These are phyloP conservation scores for Coracias cyanogaster DNA, from an alignment of 2,797 vertebrate genomes.

Conservation along the genomic window DNA sequence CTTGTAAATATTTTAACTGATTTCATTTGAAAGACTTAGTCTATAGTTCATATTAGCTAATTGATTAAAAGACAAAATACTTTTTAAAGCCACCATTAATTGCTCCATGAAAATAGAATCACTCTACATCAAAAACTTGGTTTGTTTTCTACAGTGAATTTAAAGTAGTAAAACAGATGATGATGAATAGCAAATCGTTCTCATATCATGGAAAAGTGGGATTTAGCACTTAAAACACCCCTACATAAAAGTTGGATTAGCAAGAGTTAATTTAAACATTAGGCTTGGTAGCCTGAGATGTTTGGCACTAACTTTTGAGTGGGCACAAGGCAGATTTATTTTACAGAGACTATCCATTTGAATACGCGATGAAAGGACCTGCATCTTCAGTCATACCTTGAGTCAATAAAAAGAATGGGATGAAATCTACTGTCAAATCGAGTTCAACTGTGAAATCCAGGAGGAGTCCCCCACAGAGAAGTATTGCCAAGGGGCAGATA, in stretches of 20 bases:
- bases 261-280: constrained; percentile 50
- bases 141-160: background rate
- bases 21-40: background rate
- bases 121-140: constrained; percentile 1
- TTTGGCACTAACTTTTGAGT: constrained; percentile 55
- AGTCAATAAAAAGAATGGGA: constrained; percentile 11
- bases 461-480: background rate
- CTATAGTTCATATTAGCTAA: background rate
- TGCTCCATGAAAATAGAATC: background rate
- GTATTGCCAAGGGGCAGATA: background rate
- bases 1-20: background rate
- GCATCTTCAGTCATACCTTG: constrained; percentile 52
- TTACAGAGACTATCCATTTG: constrained; percentile 41
- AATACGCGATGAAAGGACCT: constrained; percentile 65
- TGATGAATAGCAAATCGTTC: background rate
- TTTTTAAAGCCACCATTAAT: constrained; percentile 3
- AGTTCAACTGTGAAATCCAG: background rate
- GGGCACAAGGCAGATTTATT: constrained; percentile 54
- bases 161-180: background rate
- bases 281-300: constrained; percentile 19
- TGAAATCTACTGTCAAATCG: background rate
- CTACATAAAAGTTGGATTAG: background rate
- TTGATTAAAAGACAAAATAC: background rate
- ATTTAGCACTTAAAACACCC: background rate
- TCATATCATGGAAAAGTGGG: background rate